A percentile compares a stretch with the other conserved stretches of the same genome.
phyloP scores from a whole-genome alignment of 2,888 invertebrate genomes.

The Embidobia sp. region DNA sequence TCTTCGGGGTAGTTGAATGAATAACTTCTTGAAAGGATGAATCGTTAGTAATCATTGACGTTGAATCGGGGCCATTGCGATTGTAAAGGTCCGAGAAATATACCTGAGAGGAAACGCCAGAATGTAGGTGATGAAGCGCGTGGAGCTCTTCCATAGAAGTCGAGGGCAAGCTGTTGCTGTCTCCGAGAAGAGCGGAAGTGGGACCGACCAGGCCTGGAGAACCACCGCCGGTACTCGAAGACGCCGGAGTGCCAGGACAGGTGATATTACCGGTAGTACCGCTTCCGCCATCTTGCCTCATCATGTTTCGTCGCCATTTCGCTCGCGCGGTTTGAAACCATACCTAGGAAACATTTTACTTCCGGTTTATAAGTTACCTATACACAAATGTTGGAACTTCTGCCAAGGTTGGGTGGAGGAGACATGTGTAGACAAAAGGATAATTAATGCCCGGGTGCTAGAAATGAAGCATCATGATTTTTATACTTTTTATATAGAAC shows the following conservation, averaged over 20 bases:
- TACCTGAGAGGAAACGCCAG: constrained; percentile 80
- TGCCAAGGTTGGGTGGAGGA: neutral
- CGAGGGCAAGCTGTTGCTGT: constrained; percentile 82
- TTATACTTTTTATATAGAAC: neutral
- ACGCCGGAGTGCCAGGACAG: constrained; percentile 79
- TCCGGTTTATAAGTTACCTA: constrained; percentile 32
- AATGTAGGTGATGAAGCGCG: constrained; percentile 83
- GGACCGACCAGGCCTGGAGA: constrained; percentile 77
- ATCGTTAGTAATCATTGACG: constrained; percentile 69
- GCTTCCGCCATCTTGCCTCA: constrained; percentile 89
- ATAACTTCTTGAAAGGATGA: constrained; percentile 12
- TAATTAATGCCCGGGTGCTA: constrained; percentile 3
- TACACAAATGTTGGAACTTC: neutral
- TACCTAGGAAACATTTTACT: constrained; percentile 85
- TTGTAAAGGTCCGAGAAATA: constrained; percentile 81
- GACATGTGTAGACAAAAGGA: neutral
- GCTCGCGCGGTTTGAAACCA: constrained; percentile 99
- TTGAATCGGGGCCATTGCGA: constrained; percentile 72
- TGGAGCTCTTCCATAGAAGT: constrained; percentile 83
- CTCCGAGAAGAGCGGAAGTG: constrained; percentile 81
- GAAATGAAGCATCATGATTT: neutral
- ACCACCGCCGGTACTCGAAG: constrained; percentile 78
- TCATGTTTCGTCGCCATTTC: constrained; percentile 97
- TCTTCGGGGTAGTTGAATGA: constrained; percentile 12
- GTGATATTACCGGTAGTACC: constrained; percentile 67